phyloP scores from a whole-genome alignment of 2,113 vertebrate species.

The Microtus ochrogaster region DNA sequence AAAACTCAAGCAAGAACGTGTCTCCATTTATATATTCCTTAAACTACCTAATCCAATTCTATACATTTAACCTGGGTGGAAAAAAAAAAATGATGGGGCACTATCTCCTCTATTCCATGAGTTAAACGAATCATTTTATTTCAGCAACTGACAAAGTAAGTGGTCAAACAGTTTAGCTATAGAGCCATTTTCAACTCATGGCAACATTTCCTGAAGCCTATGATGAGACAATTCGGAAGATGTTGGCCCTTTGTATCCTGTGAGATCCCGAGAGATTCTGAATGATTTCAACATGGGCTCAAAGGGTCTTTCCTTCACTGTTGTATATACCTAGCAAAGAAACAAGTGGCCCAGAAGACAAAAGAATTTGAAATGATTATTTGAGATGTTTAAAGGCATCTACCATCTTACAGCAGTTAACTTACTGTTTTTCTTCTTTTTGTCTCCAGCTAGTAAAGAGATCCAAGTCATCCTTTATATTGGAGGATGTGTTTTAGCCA shows the following conservation, averaged over 20 bases:
- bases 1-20: not conserved
- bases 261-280: constrained; percentile 21
- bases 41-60: not conserved
- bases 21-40: not conserved
- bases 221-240: constrained; percentile 37
- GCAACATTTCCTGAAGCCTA: not conserved
- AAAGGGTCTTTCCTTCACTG: not conserved
- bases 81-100: constrained; percentile 26
- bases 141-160: not conserved
- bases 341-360: not conserved
- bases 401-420: not conserved
- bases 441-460: not conserved
- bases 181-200: constrained; percentile 44
- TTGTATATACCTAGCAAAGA: constrained; percentile 27
- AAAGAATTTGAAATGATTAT: not conserved
- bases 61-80: not conserved
- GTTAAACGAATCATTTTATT: constrained; percentile 57
- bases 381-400: not conserved
- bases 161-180: constrained; percentile 8
- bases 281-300: constrained; percentile 16
- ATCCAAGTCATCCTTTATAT: not conserved
- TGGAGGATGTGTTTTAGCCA: not conserved
- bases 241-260: not conserved
- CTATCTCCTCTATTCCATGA: constrained; percentile 33
- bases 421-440: not conserved